Evolutionary conservation across 2,113 vertebrate species (phyloP), one percentile per base, ranked within the genome.

Genomic region (Acanthisitta chloris): DNA sequence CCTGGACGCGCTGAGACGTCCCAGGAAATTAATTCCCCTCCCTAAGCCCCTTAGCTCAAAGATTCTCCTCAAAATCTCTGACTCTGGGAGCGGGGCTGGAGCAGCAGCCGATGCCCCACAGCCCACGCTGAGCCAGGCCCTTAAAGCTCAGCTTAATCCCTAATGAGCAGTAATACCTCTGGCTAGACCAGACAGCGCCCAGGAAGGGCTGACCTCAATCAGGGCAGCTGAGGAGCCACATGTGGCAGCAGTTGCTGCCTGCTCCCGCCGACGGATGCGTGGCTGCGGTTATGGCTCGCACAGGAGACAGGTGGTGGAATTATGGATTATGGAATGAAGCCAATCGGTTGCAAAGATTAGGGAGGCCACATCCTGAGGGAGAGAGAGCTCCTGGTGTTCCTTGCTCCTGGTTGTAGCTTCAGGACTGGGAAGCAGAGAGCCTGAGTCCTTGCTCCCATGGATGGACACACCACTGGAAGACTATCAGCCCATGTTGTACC

Each of bases 61-160:
- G 91, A 86, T 74, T 93, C 88, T 59, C 65, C 90, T 38, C 20
- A 73, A 95, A 87, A 86, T 40, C 88, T 18, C 43, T 14, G 78
- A 8, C 59, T 51, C 46, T 25, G 74, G 86, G 57, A 55, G 84
- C 8, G 8, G 73, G 67, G 65, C 49, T 95, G 33, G 34, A 66
- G 15, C 65, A 43, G 18, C 7, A 0, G 5, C 80, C 57, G 1
- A 14, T 3, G 31, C 13, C 73, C 25, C 45, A 3, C 61, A 19
- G 51, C 70, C 18, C 57, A 2, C 4, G 16, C 90, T 94, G 26
- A 72, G 94, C 21, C 38, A 17, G 81, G 28, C 57, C 18, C 8
- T 36, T 45, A 88, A 88, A 97, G 89, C 95, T 89, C 14, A 1
- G 36, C n/a, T 61, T 86, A 88, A 96, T 91, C 95, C 97, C 94